Percentiles rank a stretch among this genome's conserved stretches.
Conservation (phyloP, 2,797 vertebrate species). For the Anguilla anguilla region DNA sequence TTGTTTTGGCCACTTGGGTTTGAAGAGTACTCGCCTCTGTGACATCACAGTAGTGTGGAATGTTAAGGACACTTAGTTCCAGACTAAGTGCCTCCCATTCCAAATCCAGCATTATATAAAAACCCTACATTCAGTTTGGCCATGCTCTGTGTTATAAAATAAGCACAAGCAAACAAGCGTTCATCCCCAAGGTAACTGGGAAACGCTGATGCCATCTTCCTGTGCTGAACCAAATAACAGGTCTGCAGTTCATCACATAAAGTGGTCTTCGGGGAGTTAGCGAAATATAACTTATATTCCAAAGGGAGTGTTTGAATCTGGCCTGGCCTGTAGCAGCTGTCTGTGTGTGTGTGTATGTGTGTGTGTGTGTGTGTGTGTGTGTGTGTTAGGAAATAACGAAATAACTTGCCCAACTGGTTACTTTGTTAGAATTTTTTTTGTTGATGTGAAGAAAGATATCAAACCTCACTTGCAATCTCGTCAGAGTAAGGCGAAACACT, state of each 20-base stretch:
- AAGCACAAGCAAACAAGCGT: not conserved
- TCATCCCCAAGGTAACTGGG: not conserved
- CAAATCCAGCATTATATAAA: not conserved
- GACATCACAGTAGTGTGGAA: no score
- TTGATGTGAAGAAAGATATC: not conserved
- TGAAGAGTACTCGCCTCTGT: no score
- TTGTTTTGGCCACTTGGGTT: no score
- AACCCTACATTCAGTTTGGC: not conserved
- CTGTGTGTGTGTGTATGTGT: no score
- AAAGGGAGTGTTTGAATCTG: not conserved
- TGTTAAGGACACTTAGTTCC: no score
- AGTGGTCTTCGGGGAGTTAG: not conserved
- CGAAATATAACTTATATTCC: not conserved
- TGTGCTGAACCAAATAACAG: not conserved
- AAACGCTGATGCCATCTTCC: not conserved
- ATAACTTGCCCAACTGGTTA: not conserved
- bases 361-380: not conserved
- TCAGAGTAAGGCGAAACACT: not conserved
- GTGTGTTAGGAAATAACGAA: not conserved
- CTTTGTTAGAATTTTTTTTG: not conserved
- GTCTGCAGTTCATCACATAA: not conserved
- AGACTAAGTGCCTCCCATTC: no score
- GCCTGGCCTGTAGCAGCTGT: not conserved
- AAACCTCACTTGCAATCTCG: not conserved
- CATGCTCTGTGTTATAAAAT: not conserved